Evolutionary conservation across 2,113 vertebrate species (phyloP), one percentile per base, ranked within the genome.

Genomic region (Rutilus rutilus): DNA sequence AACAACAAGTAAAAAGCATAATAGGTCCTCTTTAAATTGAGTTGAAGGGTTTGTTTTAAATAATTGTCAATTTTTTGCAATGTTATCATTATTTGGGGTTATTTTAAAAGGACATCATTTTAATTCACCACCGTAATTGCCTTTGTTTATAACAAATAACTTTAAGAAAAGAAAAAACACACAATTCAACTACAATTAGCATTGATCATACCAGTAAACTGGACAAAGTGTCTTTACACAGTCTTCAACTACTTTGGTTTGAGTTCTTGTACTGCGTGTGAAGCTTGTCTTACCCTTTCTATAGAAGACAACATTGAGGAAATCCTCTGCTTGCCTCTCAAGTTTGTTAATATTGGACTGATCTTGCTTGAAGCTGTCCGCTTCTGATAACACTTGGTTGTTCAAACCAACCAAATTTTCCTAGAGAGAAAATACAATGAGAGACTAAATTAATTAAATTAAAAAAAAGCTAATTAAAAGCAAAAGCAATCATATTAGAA

Each of bases 281-380:
- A 42, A 42, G 42, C 50, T 52, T 0, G 12, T 12, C 71, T 54
- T 94, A 99, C 98, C 97, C 97, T 98, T 98, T 95, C 95, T 97
- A 94, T 96, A 97, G 94, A 99, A 98, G 95, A 99, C 98, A 95
- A 97, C 98, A 99, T 98, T 97, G 96, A 99, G 96, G 95, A 98
- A 99, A 92, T 98, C 97, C 96, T 99, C 96, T 84, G 98, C 97
- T 96, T 98, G 97, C 94, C 94, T 98, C 95, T 99, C 97, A 91
- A 99, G 96, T 91, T 95, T 96, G 95, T 94, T 96, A 95, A 98
- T 96, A 93, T 95, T 97, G 93, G 96, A 95, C 95, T 95, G 95
- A 92, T 97, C 96, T 94, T 96, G 96, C 94, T 95, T 98, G 93
- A 95, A 93, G 88, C 96, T 95, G 93, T 96, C 96, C 85, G 95